phyloP scores from a whole-genome alignment of 2,113 vertebrate genomes.

The Dicaeum eximium region DNA sequence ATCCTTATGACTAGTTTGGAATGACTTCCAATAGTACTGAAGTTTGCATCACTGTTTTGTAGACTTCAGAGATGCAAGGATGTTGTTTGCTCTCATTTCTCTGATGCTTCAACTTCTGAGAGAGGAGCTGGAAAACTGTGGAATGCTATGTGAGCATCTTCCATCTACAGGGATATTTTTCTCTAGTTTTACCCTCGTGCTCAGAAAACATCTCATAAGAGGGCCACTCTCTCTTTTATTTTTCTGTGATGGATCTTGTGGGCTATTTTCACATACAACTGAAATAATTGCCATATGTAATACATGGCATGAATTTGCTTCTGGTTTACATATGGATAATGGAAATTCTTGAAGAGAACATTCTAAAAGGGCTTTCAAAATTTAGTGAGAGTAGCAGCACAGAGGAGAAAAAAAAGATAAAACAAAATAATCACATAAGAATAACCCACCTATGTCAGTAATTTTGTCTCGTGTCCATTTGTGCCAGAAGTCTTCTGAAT shows the following conservation, averaged over 20 bases:
- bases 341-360: not conserved
- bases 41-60: not conserved
- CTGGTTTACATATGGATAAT: not conserved
- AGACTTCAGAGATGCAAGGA: not conserved
- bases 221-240: not conserved
- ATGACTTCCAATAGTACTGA: not conserved
- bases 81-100: not conserved
- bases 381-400: not conserved
- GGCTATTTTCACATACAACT: not conserved
- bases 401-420: not conserved
- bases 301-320: not conserved
- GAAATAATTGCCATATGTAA: not conserved
- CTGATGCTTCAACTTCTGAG: not conserved
- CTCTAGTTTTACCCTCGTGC: not conserved
- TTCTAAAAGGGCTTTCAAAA: not conserved
- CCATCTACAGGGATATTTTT: not conserved
- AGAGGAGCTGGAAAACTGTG: not conserved
- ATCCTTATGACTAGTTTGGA: not conserved
- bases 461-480: conserved; percentile 65
- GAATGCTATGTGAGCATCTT: not conserved
- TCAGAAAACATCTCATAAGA: not conserved
- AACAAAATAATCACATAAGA: not conserved
- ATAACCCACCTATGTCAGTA: conserved; percentile 39
- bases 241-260: not conserved
- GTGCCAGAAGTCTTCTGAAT: conserved; percentile 70